Base-by-base conservation (phyloP, 2,888 invertebrate species). In the Andrena chrysosceles region DNA sequence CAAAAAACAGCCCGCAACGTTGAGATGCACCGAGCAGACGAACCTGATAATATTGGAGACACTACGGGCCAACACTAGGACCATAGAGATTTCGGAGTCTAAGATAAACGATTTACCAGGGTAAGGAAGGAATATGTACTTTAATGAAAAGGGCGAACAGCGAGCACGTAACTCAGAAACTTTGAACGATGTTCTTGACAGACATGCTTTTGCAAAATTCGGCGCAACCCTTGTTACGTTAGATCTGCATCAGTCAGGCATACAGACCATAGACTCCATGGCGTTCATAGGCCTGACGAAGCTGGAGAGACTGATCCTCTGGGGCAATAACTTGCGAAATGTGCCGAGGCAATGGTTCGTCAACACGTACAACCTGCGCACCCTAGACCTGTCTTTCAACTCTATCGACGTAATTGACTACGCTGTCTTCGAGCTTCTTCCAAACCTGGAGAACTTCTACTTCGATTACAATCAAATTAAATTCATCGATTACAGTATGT, bases 381-480 rank as follows among this genome's bases (percentile, higher is more conserved):
- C 86, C 13, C 87, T 93, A 20, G 93, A 93, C 60, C 16, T 93
- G 6, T 93, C 93, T 3, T 93, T 92, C 75, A 93, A 93, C 73
- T 31, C 63, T 3, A 90, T 93, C 49, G 33, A 73, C 29, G 81
- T 71, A 20, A 90, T 93, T 26, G 90, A 92, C 20, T 83, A 85
- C n/a, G 13, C 20, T 0, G 83, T 90, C 20, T 92, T 87, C 64
- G 78, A 66, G 29, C 75, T 67, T 76, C 77, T 92, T 23, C 87
- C 87, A 3, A 85, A 84, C 10, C 77, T 93, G 66, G 85, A 91
- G 31, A 85, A 83, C 33, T 89, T 93, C 26, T 91, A 90, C 62
- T 87, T 93, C 42, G 93, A 92, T 73, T 90, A 92, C 68, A 93
- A 93, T 71, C 75, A 87, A 35, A 71, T 93, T 7, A 70, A 70